Conservation (phyloP, 2,113 vertebrate genomes). For the Macquaria australasica region DNA sequence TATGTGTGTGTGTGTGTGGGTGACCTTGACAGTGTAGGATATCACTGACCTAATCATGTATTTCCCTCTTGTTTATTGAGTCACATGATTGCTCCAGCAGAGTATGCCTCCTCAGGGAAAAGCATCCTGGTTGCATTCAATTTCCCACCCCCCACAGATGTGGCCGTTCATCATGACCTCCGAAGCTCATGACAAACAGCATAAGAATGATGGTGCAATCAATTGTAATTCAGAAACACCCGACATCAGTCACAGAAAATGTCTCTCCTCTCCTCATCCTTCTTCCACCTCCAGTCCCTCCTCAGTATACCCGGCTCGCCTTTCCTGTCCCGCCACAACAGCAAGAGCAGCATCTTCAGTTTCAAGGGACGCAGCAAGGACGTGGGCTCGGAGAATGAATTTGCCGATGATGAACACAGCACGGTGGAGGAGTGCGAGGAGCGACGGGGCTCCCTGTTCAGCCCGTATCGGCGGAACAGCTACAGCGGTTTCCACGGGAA, state of each 20-base stretch:
- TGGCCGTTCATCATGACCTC: conserved; percentile 59
- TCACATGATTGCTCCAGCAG: conserved; percentile 46
- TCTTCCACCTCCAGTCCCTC: conserved; percentile 87
- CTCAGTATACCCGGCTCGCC: conserved; percentile 98
- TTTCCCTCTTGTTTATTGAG: conserved; percentile 53
- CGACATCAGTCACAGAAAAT: conserved; percentile 9
- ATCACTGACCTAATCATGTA: conserved; percentile 64
- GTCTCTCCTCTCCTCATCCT: conserved; percentile 24
- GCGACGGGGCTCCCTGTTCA: conserved; percentile 95
- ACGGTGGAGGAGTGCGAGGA: conserved; percentile 97
- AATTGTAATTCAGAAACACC: conserved; percentile 33
- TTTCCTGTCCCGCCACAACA: conserved; percentile 98
- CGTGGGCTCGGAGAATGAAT: conserved; percentile 94
- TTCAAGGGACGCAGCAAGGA: conserved; percentile 93
- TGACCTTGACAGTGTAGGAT: conserved; percentile 58
- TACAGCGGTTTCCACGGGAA: conserved; percentile 96
- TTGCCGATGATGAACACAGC: conserved; percentile 98
- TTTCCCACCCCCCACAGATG: conserved; percentile 47
- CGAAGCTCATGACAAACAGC: conserved; percentile 40
- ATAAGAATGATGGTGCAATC: conserved; percentile 42
- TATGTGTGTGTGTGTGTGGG: conserved; percentile 31
- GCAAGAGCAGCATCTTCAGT: conserved; percentile 99
- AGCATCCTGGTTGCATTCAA: neutral
- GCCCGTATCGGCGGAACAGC: conserved; percentile 93
- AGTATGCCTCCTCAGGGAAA: conserved; percentile 31